Evolutionary conservation across 1,140 invertebrate species (phyloP).

Genomic region (Drosophila simulans): DNA sequence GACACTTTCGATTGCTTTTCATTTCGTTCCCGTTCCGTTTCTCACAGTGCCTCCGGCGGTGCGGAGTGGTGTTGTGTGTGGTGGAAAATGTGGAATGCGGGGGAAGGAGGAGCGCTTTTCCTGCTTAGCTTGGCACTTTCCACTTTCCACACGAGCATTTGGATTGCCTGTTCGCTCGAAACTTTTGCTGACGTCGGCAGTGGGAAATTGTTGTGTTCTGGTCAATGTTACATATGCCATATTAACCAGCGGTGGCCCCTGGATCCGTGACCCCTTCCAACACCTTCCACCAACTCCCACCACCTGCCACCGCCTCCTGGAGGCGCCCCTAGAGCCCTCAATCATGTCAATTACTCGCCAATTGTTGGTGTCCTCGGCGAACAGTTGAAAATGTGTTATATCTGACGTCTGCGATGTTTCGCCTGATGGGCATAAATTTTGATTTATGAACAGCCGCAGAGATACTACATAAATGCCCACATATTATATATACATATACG

Average conservation of each 20-base stretch:
- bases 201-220: conserved; percentile 35
- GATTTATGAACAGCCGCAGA: conserved; percentile 63
- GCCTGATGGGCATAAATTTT: conserved; percentile 70
- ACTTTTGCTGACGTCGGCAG: conserved; percentile 67
- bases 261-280: neutral
- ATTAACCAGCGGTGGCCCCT: conserved; percentile 46
- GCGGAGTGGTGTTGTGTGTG: neutral
- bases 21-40: conserved; percentile 9
- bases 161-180: conserved; percentile 27
- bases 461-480: conserved; percentile 14
- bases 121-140: conserved; percentile 64
- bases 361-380: conserved; percentile 51
- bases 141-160: conserved; percentile 37
- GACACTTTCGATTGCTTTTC: conserved; percentile 50
- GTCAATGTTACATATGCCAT: conserved; percentile 47
- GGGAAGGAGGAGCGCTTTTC: conserved; percentile 16
- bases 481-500: conserved; percentile 6
- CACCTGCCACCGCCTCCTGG: too few relatives aligned
- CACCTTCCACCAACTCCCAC: neutral
- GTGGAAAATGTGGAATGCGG: neutral
- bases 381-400: conserved; percentile 60
- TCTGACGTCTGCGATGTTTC: conserved; percentile 53
- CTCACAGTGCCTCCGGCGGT: conserved; percentile 18
- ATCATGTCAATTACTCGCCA: conserved; percentile 64
- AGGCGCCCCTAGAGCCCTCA: conserved; percentile 13